phyloP scores from a whole-genome alignment of 2,888 invertebrate genomes.

The Tipula lateralis region DNA sequence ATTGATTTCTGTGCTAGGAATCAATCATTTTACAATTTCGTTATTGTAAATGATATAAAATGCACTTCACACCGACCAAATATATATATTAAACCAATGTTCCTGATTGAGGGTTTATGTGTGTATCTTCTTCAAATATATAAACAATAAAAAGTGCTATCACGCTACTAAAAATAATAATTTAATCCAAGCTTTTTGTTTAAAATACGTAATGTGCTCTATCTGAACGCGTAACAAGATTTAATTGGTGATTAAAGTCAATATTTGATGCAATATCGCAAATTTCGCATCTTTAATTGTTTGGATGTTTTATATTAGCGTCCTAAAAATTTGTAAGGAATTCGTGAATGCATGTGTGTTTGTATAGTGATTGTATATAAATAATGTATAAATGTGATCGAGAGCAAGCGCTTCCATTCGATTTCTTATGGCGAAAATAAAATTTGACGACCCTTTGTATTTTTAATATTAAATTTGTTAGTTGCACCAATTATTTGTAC shows the following conservation, averaged over 20 bases:
- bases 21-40: too few species aligned
- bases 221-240: neutral
- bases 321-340: neutral
- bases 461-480: conserved; percentile 12
- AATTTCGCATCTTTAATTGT: neutral
- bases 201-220: neutral
- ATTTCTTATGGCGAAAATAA: neutral
- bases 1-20: too few species aligned
- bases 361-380: neutral
- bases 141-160: neutral
- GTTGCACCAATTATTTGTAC: neutral
- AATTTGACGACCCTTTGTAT: neutral
- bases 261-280: neutral
- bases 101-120: neutral
- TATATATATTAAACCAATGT: neutral
- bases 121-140: neutral
- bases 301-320: too few species aligned
- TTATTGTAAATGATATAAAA: neutral
- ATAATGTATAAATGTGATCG: conserved; percentile 12
- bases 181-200: neutral
- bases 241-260: neutral
- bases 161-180: neutral
- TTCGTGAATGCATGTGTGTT: neutral
- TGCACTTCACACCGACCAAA: neutral
- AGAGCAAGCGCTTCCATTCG: neutral